These are phyloP conservation scores for Pseudochromis fuscus DNA, from an alignment of 2,797 vertebrate genomes.

Conservation along the genomic window DNA sequence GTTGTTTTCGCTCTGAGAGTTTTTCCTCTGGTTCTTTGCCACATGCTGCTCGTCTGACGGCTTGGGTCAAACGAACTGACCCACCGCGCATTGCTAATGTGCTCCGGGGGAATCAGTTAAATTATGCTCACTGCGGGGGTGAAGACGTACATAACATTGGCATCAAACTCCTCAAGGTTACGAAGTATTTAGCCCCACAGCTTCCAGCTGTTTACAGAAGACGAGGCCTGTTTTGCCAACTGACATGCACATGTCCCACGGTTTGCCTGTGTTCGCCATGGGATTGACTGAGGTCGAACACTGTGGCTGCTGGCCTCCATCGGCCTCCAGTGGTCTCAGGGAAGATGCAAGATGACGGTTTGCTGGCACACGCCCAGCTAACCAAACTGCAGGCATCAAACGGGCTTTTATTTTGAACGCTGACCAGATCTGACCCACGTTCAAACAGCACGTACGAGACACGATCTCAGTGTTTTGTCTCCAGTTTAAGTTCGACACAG, in stretches of 20 bases:
- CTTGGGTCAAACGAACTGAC: constrained; percentile 73
- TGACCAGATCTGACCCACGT: background rate
- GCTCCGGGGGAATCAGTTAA: constrained; percentile 69
- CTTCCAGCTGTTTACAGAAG: constrained; percentile 70
- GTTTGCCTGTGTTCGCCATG: background rate
- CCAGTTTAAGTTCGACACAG: background rate
- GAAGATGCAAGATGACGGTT: constrained; percentile 7
- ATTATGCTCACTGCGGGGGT: constrained; percentile 73
- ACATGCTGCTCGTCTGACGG: constrained; percentile 74
- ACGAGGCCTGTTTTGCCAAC: constrained; percentile 40
- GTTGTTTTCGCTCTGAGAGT: constrained; percentile 51
- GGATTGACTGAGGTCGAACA: constrained; percentile 18
- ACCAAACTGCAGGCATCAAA: background rate
- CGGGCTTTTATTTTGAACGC: constrained; percentile 9
- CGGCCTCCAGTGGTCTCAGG: constrained; percentile 5
- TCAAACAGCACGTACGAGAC: background rate
- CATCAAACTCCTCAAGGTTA: constrained; percentile 75
- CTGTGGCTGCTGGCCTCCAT: background rate
- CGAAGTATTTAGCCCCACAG: constrained; percentile 55
- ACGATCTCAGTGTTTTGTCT: background rate
- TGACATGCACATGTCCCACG: constrained; percentile 26
- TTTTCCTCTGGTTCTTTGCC: constrained; percentile 63
- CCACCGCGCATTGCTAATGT: constrained; percentile 68
- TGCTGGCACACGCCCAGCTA: constrained; percentile 11
- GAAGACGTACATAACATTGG: constrained; percentile 60